A percentile compares a stretch with the other conserved stretches of the same genome.
These are phyloP conservation scores for Harlomillsia oculata DNA, from an alignment of 1,140 invertebrate species.

Conservation along the genomic window DNA sequence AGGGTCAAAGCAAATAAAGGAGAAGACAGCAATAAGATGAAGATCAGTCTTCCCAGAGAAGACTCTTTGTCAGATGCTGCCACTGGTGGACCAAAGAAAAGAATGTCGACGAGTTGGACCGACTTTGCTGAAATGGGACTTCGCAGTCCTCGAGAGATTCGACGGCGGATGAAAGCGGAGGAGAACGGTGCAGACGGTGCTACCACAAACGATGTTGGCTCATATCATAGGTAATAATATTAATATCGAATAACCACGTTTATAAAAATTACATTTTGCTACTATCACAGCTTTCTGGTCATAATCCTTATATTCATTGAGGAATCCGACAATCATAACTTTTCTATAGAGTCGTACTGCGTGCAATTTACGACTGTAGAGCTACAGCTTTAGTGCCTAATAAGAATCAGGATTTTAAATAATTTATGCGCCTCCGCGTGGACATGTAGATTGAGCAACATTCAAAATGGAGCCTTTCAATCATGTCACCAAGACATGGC, in stretches of 20 bases:
- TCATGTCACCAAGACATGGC: no score
- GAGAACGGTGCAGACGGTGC: slow-evolving; percentile 29
- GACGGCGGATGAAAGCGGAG: slow-evolving; percentile 36
- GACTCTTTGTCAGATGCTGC: slow-evolving; percentile 40
- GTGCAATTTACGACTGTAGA: no score
- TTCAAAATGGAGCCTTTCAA: no score
- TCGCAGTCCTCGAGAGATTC: slow-evolving; percentile 39
- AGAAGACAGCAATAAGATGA: slow-evolving; percentile 46
- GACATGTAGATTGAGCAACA: no score
- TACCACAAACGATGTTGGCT: slow-evolving; percentile 16
- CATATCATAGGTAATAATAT: slow-evolving; percentile 25
- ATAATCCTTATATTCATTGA: no score
- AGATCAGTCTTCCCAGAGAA: slow-evolving; percentile 57
- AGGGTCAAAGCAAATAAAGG: slow-evolving; percentile 14
- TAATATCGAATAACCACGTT: no score
- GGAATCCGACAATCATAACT: no score
- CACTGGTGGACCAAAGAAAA: slow-evolving; percentile 39
- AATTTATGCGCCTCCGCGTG: no score
- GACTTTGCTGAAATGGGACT: slow-evolving; percentile 54
- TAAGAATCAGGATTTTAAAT: no score
- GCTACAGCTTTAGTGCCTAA: no score
- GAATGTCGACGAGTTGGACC: slow-evolving; percentile 48
- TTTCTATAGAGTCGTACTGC: no score
- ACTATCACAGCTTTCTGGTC: neutral
- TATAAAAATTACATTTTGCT: no score